Evolutionary conservation across 2,113 vertebrate genomes (phyloP).

Genomic region (Bufo bufo): DNA sequence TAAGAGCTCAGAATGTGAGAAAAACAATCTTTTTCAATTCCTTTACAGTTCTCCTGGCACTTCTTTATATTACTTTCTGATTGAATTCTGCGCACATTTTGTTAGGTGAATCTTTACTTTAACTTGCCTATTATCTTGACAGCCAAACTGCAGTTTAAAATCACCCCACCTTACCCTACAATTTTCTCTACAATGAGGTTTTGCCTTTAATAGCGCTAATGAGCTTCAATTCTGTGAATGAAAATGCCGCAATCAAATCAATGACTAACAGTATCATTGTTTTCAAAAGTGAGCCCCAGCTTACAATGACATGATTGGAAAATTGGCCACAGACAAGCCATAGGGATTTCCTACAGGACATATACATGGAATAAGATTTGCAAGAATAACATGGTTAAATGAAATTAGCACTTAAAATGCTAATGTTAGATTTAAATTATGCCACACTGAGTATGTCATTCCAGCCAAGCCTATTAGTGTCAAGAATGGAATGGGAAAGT

Average conservation of each 20-base stretch:
- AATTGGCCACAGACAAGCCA: conserved; percentile 31
- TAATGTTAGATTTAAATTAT: conserved; percentile 43
- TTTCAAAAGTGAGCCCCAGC: conserved; percentile 32
- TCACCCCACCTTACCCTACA: conserved; percentile 39
- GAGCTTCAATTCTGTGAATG: conserved; percentile 48
- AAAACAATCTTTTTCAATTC: conserved; percentile 46
- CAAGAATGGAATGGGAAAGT: conserved; percentile 7
- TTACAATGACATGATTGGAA: conserved; percentile 49
- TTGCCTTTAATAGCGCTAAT: conserved; percentile 49
- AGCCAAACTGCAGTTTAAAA: conserved; percentile 40
- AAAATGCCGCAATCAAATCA: conserved; percentile 57
- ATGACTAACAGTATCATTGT: conserved; percentile 52
- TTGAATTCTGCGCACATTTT: conserved; percentile 45
- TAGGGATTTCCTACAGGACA: conserved; percentile 31
- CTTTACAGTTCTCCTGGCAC: conserved; percentile 48
- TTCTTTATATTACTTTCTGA: conserved; percentile 47
- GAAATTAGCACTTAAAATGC: conserved; percentile 18
- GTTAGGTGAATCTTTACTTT: conserved; percentile 44
- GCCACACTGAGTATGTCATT: neutral
- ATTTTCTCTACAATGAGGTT: conserved; percentile 51
- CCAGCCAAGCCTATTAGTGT: conserved; percentile 26
- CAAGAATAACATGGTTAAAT: conserved; percentile 47
- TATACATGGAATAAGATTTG: conserved; percentile 23
- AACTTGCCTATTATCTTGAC: conserved; percentile 40
- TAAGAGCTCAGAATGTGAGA: conserved; percentile 37